Evolutionary conservation across 2,797 vertebrate species (phyloP).

Genomic region (Oreochromis grahami): DNA sequence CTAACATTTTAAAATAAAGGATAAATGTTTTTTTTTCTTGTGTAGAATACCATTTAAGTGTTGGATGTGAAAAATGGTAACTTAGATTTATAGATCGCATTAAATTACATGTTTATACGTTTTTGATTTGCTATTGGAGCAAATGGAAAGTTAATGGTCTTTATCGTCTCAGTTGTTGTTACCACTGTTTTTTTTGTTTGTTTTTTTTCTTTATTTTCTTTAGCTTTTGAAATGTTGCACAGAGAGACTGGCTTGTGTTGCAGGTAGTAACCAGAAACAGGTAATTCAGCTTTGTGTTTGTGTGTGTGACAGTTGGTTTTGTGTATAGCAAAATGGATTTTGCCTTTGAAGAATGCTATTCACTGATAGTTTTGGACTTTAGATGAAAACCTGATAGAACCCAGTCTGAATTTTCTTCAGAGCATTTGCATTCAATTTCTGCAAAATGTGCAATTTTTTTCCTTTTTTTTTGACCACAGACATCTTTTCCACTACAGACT

Average conservation of each 20-base stretch:
- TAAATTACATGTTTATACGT: not conserved
- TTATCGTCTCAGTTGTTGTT: not conserved
- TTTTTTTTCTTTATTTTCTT: not conserved
- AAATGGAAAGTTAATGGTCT: not conserved
- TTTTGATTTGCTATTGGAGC: not conserved
- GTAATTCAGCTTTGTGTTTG: conserved; percentile 1
- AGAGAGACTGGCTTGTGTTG: not conserved
- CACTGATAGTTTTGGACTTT: not conserved
- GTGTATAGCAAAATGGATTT: not conserved
- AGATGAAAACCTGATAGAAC: conserved; percentile 16
- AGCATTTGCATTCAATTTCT: conserved; percentile 51
- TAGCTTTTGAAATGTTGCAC: not conserved
- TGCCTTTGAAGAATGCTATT: conserved; percentile 4
- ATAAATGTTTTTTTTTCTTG: not conserved
- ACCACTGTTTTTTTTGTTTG: too few species aligned
- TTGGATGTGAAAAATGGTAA: not conserved
- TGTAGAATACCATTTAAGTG: not conserved
- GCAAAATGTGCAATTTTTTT: conserved; percentile 3
- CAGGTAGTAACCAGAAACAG: not conserved
- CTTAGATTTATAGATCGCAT: not conserved
- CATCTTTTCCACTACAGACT: conserved; percentile 25
- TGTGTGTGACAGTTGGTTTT: not conserved
- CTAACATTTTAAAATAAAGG: not conserved
- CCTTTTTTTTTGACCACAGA: conserved; percentile 1
- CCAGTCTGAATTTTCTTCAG: not conserved